Conservation (phyloP, 2,797 vertebrate genomes). For the Danio choprae region DNA sequence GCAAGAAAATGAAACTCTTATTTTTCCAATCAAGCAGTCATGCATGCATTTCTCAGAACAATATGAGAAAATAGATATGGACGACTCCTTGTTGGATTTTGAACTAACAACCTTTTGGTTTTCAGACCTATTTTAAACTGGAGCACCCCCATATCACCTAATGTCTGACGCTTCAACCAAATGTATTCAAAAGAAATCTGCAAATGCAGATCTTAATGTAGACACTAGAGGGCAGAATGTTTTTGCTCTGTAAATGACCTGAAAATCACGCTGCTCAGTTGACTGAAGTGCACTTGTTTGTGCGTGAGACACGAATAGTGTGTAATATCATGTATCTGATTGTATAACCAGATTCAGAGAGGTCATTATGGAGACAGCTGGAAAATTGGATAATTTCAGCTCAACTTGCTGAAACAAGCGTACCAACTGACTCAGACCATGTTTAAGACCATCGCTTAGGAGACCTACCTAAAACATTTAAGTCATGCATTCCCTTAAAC, state of each 20-base stretch:
- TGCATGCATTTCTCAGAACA: neutral
- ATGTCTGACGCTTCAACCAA: neutral
- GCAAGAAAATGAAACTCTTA: neutral
- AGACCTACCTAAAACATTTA: slow-evolving; percentile 91
- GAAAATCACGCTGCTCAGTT: neutral
- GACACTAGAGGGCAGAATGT: slow-evolving; percentile 9
- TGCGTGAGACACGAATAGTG: neutral
- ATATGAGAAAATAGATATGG: neutral
- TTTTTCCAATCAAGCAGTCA: neutral
- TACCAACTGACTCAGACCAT: neutral
- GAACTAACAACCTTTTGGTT: neutral
- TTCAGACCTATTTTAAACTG: neutral
- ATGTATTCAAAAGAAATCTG: neutral
- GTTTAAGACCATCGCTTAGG: slow-evolving; percentile 3
- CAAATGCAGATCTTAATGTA: neutral
- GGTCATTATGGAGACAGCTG: neutral
- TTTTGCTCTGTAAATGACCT: neutral
- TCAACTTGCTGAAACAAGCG: neutral
- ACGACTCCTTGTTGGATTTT: neutral
- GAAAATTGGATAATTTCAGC: neutral
- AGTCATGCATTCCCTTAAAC: slow-evolving; percentile 90
- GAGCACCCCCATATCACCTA: neutral
- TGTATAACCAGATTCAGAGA: neutral
- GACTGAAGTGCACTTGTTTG: neutral
- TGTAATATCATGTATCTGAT: neutral